Base-by-base conservation (phyloP, 2,113 vertebrate species). In the Dendropsophus ebraccatus region DNA sequence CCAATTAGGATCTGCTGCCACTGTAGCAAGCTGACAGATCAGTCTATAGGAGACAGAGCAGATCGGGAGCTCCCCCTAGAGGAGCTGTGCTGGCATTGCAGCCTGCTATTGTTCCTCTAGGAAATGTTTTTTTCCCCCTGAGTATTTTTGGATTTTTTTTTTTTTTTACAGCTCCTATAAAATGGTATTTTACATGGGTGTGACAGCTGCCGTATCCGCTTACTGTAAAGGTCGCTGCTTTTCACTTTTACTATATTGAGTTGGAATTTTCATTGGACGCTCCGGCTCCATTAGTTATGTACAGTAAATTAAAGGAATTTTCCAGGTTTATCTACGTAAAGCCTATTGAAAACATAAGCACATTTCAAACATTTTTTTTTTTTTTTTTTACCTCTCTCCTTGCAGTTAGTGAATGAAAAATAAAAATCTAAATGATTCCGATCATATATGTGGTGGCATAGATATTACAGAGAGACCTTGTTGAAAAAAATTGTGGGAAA, bases 1-100 rank as follows among this genome's bases (percentile, higher is more conserved):
- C 76, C 37, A 79, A 79, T 72, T 70, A 79, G 76, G 76, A 72
- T 35, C 75, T 70, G 25, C 52, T 62, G 72, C 52, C 30, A 47
- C 54, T 73, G 25, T 25, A 35, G 10, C 32, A 32, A n/a, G 37
- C 58, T 76, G 45, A n/a, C 25, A n/a, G 52, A 75, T 16, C 28
- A 14, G 25, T 16, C 2, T 35, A 17, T 2, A 45, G 37, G 17
- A 23, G 8, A n/a, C 13, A 52, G 58, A 13, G 75, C 49, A 45
- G 65, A 25, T 1, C 76, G 11, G 23, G 84, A 58, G 75, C 84
- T n/a, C 84, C 84, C 62, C 49, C 84, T 58, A 19, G 11, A 16
- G 84, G 19, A 10, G 2, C 12, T 0, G 19, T 5, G 7, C 13
- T 16, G 76, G 76, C 47, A 80, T 14, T 69, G 62, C 84, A 62